Conservation (phyloP, 2,797 vertebrate species). For the Synanceia verrucosa region DNA sequence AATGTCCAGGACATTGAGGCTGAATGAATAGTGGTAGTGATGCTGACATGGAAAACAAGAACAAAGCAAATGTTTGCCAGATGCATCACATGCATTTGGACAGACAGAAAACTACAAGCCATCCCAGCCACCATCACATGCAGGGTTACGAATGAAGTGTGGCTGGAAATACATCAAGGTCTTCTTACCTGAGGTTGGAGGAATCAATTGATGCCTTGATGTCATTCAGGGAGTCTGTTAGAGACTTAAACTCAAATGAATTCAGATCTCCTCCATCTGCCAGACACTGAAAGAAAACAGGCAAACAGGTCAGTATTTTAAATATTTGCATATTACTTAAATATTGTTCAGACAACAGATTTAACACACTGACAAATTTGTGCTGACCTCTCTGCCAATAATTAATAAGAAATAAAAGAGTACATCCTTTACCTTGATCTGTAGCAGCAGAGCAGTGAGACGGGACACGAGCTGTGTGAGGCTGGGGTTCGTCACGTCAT, state of each 20-base stretch:
- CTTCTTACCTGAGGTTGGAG: constrained; percentile 94
- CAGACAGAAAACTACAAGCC: not conserved
- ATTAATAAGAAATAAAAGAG: constrained; percentile 5
- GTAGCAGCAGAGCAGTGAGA: constrained; percentile 94
- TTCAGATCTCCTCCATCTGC: constrained; percentile 97
- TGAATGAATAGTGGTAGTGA: not conserved
- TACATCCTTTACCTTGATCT: constrained; percentile 89
- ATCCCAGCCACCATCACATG: not conserved
- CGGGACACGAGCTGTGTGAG: constrained; percentile 93
- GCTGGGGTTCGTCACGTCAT: constrained; percentile 86
- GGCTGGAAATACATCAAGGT: not conserved
- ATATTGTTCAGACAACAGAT: not conserved
- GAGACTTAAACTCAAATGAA: constrained; percentile 98
- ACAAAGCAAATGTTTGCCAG: not conserved
- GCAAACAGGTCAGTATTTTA: too few relatives aligned
- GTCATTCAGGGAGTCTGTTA: constrained; percentile 98
- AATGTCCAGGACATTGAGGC: not conserved
- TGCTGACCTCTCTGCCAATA: not conserved
- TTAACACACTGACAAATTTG: not conserved
- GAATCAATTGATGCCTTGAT: constrained; percentile 97
- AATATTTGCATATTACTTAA: not conserved
- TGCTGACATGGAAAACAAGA: not conserved
- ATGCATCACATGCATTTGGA: not conserved
- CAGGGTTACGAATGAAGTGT: not conserved
- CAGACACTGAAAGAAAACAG: constrained; percentile 86